Percentiles rank a stretch among this genome's conserved stretches.
Evolutionary conservation across 37 sponge, comb jelly and placozoan species (phyloP).

Genomic region (Ianthella basta): DNA sequence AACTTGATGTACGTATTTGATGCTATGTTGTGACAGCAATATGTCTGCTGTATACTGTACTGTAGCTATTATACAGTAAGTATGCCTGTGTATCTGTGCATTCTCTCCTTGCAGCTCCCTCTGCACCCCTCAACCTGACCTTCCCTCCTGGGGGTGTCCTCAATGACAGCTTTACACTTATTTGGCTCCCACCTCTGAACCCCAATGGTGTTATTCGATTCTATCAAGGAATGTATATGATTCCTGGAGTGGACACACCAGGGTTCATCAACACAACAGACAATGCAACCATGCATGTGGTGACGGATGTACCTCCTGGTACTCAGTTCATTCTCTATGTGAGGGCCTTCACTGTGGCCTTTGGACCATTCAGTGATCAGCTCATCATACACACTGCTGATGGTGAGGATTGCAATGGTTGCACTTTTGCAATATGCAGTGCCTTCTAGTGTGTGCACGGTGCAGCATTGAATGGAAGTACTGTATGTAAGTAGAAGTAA

Average conservation of each 20-base stretch:
- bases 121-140: constrained; percentile 5
- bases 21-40: too few relatives aligned
- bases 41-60: too few relatives aligned
- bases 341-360: neutral
- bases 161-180: neutral
- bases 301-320: neutral
- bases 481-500: too few relatives aligned
- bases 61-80: too few relatives aligned
- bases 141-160: neutral
- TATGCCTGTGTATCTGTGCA: too few relatives aligned
- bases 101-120: neutral
- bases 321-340: neutral
- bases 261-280: neutral
- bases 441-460: neutral
- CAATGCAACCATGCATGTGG: neutral
- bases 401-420: neutral
- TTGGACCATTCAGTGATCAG: constrained; percentile 13
- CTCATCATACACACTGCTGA: neutral
- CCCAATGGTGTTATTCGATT: constrained; percentile 12
- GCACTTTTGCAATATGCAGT: neutral
- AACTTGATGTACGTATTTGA: too few relatives aligned
- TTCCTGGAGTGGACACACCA: neutral
- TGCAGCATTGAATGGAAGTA: neutral
- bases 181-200: neutral
- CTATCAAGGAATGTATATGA: neutral